Percentiles rank a stretch among this genome's conserved stretches.
Conservation (phyloP, 2,113 vertebrate species). For the Fulica atra region DNA sequence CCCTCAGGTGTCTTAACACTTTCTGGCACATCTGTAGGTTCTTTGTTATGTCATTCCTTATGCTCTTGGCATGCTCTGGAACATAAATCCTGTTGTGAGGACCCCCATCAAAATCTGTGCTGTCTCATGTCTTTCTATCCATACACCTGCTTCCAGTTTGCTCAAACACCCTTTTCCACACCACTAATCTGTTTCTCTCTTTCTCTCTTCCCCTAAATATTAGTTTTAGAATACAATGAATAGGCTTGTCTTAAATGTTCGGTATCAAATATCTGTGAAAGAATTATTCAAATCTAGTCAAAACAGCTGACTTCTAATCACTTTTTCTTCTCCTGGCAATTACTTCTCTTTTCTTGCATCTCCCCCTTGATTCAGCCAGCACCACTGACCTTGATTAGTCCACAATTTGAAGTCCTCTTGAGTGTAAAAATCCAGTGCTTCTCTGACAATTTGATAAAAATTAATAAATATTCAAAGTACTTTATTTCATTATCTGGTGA, state of each 20-base stretch:
- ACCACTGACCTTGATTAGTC: background rate
- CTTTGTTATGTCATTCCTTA: background rate
- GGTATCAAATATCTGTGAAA: background rate
- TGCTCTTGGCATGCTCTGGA: background rate
- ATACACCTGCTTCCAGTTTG: background rate
- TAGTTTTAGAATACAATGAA: background rate
- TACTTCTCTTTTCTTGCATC: background rate
- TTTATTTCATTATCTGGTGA: background rate
- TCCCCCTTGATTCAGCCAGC: background rate
- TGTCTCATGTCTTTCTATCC: background rate
- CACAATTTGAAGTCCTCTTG: background rate
- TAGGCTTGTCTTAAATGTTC: background rate
- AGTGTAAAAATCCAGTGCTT: background rate
- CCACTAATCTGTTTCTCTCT: background rate
- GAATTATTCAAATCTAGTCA: background rate
- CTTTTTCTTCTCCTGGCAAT: background rate
- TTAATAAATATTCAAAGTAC: background rate
- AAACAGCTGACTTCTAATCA: background rate
- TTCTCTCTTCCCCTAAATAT: background rate
- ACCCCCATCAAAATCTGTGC: background rate
- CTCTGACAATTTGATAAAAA: background rate
- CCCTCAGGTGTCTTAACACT: background rate
- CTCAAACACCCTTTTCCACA: background rate
- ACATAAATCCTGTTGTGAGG: background rate
- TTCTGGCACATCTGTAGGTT: background rate